These are phyloP conservation scores for Mormyrus hasselquistii DNA, from an alignment of 2,797 vertebrate species.

Conservation along the genomic window DNA sequence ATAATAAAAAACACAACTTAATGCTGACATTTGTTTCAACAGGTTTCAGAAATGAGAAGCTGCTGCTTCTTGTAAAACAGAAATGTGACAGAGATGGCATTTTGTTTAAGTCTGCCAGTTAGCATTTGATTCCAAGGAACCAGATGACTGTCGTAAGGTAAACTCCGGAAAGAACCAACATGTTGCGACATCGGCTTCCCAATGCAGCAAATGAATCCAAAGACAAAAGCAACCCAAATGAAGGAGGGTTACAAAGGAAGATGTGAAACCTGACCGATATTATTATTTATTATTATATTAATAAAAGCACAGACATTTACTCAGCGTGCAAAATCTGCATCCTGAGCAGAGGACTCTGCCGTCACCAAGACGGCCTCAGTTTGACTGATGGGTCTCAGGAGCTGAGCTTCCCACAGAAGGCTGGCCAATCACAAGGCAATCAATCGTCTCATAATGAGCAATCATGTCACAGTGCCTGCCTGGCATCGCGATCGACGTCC, in stretches of 20 bases:
- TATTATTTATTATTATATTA: background rate
- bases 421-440: slow-evolving; percentile 53
- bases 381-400: slow-evolving; percentile 29
- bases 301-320: background rate
- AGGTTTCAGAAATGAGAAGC: background rate
- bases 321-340: background rate
- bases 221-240: background rate
- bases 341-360: background rate
- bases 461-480: slow-evolving; percentile 47
- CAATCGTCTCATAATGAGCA: slow-evolving; percentile 57
- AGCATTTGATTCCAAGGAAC: background rate
- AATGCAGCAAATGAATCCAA: background rate
- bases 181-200: background rate
- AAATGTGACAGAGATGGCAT: background rate
- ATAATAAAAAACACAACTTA: background rate
- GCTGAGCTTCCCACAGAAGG: slow-evolving; percentile 23
- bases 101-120: background rate
- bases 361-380: background rate
- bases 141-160: background rate
- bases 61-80: background rate
- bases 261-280: background rate
- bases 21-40: background rate
- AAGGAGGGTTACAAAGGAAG: background rate
- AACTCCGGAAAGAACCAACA: background rate
- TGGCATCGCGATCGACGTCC: background rate